phyloP scores from a whole-genome alignment of 2,797 vertebrate genomes.

The Ctenochaetus hawaiiensis region DNA sequence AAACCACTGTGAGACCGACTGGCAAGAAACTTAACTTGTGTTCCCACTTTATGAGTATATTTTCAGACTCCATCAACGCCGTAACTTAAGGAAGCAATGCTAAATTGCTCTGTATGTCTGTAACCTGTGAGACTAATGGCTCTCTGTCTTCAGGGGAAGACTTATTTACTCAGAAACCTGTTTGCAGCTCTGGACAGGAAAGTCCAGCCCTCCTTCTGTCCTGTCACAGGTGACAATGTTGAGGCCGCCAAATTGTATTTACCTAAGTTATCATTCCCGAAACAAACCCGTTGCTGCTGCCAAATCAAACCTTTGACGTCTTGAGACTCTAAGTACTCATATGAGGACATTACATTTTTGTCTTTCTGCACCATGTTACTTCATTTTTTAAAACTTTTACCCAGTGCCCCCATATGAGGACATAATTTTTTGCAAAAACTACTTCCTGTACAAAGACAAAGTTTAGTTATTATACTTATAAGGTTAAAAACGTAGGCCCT shows the following conservation, averaged over 20 bases:
- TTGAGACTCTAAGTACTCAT: too few species aligned
- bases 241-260: conserved; percentile 25
- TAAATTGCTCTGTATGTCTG: not conserved
- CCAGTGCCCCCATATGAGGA: too few species aligned
- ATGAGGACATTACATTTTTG: too few species aligned
- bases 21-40: not conserved
- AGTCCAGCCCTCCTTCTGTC: conserved; percentile 15
- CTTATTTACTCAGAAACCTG: conserved; percentile 51
- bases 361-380: too few species aligned
- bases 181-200: conserved; percentile 46
- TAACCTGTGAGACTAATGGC: conserved; percentile 20
- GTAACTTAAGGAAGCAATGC: not conserved
- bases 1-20: not conserved
- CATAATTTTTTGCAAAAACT: too few species aligned
- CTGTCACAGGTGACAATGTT: conserved; percentile 6
- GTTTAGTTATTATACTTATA: too few species aligned
- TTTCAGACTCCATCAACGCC: not conserved
- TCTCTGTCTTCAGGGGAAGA: conserved; percentile 16
- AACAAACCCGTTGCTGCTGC: not conserved
- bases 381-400: too few species aligned
- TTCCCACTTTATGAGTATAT: too few species aligned
- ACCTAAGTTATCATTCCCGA: conserved; percentile 8
- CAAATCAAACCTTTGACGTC: conserved; percentile 3
- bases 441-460: too few species aligned
- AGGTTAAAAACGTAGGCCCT: too few species aligned